Percentiles rank a stretch among this genome's conserved stretches.
Conservation (phyloP, 2,113 vertebrate species). For the Corythaixoides concolor region DNA sequence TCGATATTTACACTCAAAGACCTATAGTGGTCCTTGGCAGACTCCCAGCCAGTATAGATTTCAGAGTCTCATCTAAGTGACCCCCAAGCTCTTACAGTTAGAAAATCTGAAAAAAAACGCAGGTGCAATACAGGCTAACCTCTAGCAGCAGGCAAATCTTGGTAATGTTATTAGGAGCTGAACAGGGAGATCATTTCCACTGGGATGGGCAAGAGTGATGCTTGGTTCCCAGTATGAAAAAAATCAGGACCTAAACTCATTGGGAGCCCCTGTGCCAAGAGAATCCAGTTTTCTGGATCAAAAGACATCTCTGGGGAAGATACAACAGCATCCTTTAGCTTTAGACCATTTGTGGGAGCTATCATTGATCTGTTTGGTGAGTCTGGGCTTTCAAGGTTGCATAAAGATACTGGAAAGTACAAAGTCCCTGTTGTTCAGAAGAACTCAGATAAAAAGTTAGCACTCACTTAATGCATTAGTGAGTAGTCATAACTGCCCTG, state of each 20-base stretch:
- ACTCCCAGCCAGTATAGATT: not conserved
- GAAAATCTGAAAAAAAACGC: not conserved
- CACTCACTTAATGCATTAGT: not conserved
- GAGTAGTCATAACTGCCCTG: not conserved
- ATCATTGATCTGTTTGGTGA: not conserved
- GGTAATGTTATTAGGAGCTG: not conserved
- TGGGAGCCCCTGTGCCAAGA: not conserved
- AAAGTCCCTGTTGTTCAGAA: not conserved
- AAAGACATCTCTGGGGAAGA: not conserved
- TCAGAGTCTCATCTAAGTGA: not conserved
- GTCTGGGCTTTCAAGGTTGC: not conserved
- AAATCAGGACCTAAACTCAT: not conserved
- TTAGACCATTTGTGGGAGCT: not conserved
- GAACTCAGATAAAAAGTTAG: not conserved
- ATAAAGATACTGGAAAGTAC: not conserved
- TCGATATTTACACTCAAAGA: not conserved
- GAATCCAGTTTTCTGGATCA: not conserved
- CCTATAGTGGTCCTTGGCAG: not conserved
- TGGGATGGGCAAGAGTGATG: not conserved
- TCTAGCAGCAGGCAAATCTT: not conserved
- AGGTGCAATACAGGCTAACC: not conserved
- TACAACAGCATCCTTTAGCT: not conserved
- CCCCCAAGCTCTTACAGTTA: not conserved
- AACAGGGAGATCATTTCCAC: not conserved
- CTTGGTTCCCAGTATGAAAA: not conserved